Base-by-base conservation (phyloP, 2,888 invertebrate species). In the Metopia argyrocephala region DNA sequence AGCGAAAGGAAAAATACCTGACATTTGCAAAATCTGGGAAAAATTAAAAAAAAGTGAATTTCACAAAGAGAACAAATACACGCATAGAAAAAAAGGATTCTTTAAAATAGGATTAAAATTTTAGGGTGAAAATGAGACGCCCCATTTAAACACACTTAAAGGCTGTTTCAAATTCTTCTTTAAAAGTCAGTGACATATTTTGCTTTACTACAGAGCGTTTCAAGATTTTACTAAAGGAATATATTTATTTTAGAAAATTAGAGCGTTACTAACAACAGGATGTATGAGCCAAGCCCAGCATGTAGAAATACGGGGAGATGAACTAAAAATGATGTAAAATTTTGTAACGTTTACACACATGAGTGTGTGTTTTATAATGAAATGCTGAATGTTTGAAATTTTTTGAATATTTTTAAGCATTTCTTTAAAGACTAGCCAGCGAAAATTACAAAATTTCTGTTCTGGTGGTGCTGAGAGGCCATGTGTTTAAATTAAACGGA, bases 1-100 rank as follows among this genome's bases (percentile, higher is more conserved):
- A n/a, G 38, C 15, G 3, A 38, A 12, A 15, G 12, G 38, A 1
- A 28, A 56, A 74, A 79, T 88, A 87, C 88, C 88, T 87, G 87
- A 85, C 84, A 81, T 83, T 85, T 73, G 83, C 71, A 57, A 84
- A 83, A 85, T 57, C 61, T 76, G 76, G 86, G 84, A 83, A 57
- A 64, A 38, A 27, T 45, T 48, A 65, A 65, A 76, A 61, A 38
- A 38, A 38, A 15, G 15, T 38, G 38, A 38, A 15, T 38, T 2
- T 15, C 1, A 31, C 15, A 48, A 48, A 5, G 5, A 50, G n/a
- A 28, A 25, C 65, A 50, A 54, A 74, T 25, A 68, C 23, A 69
- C 62, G 31, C 1, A 52, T 68, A 45, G 23, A 25, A 54, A 62
- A 76, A 76, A 80, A 80, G 80, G 76, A 76, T 80, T 76, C 56